Conservation (phyloP, 2,888 invertebrate species). For the Notodonta dromedarius region DNA sequence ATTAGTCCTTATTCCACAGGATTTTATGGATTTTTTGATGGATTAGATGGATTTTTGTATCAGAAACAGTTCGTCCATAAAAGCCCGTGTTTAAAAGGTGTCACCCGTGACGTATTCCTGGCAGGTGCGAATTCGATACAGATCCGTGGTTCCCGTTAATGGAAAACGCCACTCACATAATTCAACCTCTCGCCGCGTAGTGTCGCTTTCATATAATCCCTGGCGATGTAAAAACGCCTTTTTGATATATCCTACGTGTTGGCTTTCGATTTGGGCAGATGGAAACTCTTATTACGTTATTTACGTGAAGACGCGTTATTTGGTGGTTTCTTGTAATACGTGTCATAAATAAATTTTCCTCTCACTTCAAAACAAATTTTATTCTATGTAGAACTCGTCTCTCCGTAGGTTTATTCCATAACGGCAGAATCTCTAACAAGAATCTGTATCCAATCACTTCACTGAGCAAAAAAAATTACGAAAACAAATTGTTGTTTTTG, state of each 20-base stretch:
- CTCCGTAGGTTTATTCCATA: too few species aligned
- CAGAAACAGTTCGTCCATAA: too few species aligned
- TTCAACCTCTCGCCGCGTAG: conserved; percentile 17
- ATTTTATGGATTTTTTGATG: too few species aligned
- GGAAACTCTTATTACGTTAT: neutral
- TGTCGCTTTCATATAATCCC: neutral
- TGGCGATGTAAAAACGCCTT: neutral
- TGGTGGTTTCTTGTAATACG: neutral
- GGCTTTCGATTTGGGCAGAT: neutral
- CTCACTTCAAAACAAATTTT: too few species aligned
- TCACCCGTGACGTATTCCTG: neutral
- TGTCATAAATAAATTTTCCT: neutral
- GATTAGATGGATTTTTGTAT: too few species aligned
- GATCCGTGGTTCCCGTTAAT: conserved; percentile 16
- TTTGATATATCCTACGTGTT: neutral
- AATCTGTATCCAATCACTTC: too few species aligned
- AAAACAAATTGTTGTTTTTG: too few species aligned
- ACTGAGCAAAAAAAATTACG: too few species aligned
- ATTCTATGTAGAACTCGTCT: too few species aligned
- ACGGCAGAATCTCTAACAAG: too few species aligned
- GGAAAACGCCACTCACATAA: conserved; percentile 29
- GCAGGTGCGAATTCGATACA: neutral
- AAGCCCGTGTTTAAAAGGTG: neutral
- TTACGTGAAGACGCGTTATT: conserved; percentile 6
- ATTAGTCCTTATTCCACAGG: too few species aligned